Evolutionary conservation across 2,113 vertebrate genomes (phyloP).

Genomic region (Phrynosoma platyrhinos): DNA sequence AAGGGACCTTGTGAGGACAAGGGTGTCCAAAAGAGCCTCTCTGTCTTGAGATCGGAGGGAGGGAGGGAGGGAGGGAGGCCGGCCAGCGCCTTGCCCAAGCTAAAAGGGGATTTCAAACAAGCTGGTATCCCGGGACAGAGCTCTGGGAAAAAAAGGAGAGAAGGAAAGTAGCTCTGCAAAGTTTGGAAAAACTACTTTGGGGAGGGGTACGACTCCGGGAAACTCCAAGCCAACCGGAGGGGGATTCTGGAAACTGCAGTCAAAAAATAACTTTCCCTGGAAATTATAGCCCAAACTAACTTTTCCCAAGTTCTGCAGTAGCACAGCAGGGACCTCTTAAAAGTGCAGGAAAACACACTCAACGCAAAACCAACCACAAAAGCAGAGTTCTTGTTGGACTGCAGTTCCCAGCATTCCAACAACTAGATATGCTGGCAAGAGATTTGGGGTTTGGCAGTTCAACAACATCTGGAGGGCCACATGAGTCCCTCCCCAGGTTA

Average conservation of each 20-base stretch:
- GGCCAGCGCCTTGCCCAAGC: slow-evolving; percentile 17
- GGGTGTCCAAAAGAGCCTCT: slow-evolving; percentile 48
- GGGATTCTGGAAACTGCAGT: too few species aligned
- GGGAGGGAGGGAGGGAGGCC: not conserved
- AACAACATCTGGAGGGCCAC: not conserved
- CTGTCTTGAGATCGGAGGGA: slow-evolving; percentile 41
- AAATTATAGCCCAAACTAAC: too few species aligned
- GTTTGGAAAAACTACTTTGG: too few species aligned
- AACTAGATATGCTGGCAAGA: not conserved
- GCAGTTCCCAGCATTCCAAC: not conserved
- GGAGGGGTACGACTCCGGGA: too few species aligned
- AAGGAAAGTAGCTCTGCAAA: too few species aligned
- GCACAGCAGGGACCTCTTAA: not conserved
- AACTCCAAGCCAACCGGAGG: too few species aligned
- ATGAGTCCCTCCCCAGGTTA: not conserved
- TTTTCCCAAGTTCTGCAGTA: not conserved
- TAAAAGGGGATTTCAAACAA: slow-evolving; percentile 48
- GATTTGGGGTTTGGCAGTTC: not conserved
- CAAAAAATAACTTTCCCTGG: too few species aligned
- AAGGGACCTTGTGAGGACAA: slow-evolving; percentile 69
- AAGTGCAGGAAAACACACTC: too few species aligned
- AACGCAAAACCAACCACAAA: too few species aligned
- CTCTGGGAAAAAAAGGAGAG: slow-evolving; percentile 4
- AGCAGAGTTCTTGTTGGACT: not conserved
- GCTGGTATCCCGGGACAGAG: not conserved